Evolutionary conservation across 1,140 invertebrate species (phyloP), one percentile per base, ranked within the genome.

Genomic region (Pomacea maculata): DNA sequence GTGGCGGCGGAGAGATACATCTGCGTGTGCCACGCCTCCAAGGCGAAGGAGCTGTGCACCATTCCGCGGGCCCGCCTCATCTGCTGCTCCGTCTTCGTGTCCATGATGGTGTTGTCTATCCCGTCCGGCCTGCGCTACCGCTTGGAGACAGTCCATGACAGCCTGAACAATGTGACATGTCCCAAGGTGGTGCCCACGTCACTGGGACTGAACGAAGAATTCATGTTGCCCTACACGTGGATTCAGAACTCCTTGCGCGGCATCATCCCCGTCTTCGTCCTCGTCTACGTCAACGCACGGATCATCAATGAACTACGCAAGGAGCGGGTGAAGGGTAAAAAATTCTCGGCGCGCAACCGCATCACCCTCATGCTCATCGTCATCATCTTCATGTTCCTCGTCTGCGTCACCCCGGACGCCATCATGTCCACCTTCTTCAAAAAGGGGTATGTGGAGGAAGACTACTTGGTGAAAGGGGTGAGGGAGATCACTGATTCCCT

Each of bases 1-100:
- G 97, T 99, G 19, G 98, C 98, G 0, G 93, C 98, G 83, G 98
- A 99, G 91, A 93, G 98, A 68, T 99, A 97, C 92, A 95, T 99
- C 67, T 97, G 97, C 1, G 97, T 99, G 1, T 99, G 97, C 89
- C 96, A 97, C 91, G 96, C 97, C 0, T 93, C 98, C 12, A 93
- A 94, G 79, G 96, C 97, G 0, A 93, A 96, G 75, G 95, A 95
- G 0, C 93, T 98, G 45, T 99, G 97, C 91, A 99, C 97, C 0
- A 86, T 89, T 17, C 78, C 84, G 10, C 79, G 85, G 14, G 89
- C 90, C 10, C 80, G 85, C 34, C 80, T 88, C 19, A 86, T 88
- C 11, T 87, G 87, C 80, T 83, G 84, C 12, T 80, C 84, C 10
- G 87, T 91, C 8, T 91, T 89, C 78, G 55, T 90, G 14, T 79